Evolutionary conservation across 2,797 vertebrate species (phyloP), one percentile per base, ranked within the genome.

Genomic region (Microhierax caerulescens): DNA sequence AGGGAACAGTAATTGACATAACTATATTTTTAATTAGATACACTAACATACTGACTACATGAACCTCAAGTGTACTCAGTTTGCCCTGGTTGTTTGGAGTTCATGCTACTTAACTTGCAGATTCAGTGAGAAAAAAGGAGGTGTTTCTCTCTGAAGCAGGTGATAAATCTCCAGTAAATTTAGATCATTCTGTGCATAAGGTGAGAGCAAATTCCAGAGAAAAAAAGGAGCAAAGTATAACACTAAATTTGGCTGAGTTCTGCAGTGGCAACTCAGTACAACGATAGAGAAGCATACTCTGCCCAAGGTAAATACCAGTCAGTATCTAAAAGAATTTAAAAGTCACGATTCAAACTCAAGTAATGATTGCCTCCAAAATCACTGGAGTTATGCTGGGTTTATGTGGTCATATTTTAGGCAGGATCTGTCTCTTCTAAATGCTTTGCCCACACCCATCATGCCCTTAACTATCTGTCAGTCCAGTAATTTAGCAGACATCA

Each of bases 51-150:
- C 51, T 80, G 88, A 89, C 54, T 91, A 70, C 45, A 43, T 30
- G 70, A 82, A 48, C 43, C 67, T 87, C 85, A 68, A 70, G 63
- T 18, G 80, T 87, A 63, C 48, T 79, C 59, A 91, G 78, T 39
- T 83, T 92, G 84, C 63, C 39, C 70, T 68, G 72, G 48, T 53
- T 77, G 27, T 76, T 91, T 43, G 83, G 74, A 87, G 80, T 82
- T 96, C 56, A 32, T 77, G 45, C 63, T 51, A 81, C 61, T 75
- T 74, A 88, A 73, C 75, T 88, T 88, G 61, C 51, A 88, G 82
- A 86, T 93, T 86, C 54, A 65, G 74, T 92, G 74, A 82, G 80
- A 92, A 95, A 95, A 95, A 85, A 82, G 19, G 48, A 80, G 70
- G 56, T 88, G 76, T 48, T 92, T 94, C 41, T 65, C 88, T 77